Percentiles rank a stretch among this genome's conserved stretches.
Evolutionary conservation across 2,888 invertebrate species (phyloP).

Genomic region (Tricholauxania praeusta): DNA sequence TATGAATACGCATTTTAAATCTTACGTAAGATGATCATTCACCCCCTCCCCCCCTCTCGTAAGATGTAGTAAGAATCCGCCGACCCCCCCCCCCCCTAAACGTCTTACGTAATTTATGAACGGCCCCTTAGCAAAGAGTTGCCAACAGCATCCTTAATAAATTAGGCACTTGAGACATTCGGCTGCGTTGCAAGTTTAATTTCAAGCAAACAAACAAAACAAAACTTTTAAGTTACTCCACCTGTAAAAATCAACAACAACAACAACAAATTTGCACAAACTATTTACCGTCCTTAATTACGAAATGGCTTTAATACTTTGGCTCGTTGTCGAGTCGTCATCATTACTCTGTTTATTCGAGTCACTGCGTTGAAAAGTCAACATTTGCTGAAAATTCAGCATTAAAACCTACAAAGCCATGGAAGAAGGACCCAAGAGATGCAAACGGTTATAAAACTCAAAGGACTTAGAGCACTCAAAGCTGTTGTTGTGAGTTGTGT

Average conservation of each 20-base stretch:
- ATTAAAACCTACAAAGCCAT: not conserved
- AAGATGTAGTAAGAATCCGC: too few species aligned
- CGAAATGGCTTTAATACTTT: not conserved
- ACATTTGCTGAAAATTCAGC: conserved; percentile 6
- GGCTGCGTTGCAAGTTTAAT: conserved; percentile 22
- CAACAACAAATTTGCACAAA: conserved; percentile 11
- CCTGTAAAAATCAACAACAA: not conserved
- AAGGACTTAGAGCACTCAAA: conserved; percentile 19
- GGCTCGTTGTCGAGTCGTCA: not conserved
- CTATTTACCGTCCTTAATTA: conserved; percentile 29
- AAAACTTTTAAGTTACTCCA: not conserved
- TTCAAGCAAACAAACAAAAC: conserved; percentile 3
- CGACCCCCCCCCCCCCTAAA: too few species aligned
- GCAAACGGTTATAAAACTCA: not conserved
- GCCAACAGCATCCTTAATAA: conserved; percentile 12
- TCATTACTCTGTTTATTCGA: not conserved
- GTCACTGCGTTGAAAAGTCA: conserved; percentile 6
- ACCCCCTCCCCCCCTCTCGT: too few species aligned
- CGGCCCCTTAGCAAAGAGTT: too few species aligned
- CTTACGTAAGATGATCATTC: too few species aligned
- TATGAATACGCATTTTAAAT: too few species aligned
- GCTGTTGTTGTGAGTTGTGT: not conserved
- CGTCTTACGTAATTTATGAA: too few species aligned
- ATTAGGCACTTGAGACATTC: conserved; percentile 27
- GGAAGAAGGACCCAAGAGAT: not conserved